Conservation (phyloP, 2,113 vertebrate genomes). For the Nothobranchius furzeri region DNA sequence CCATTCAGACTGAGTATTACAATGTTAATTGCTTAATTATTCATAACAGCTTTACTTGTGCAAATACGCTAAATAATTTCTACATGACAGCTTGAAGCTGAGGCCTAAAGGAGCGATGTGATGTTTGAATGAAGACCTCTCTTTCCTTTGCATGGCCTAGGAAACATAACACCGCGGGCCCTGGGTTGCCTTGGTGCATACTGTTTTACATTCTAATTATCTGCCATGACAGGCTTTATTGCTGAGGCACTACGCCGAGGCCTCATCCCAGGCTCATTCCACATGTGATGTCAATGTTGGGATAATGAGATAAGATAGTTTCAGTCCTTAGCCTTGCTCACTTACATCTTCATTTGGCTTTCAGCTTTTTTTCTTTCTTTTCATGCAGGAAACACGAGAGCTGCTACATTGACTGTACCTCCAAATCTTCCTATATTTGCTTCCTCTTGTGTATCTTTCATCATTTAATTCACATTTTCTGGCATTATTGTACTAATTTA, state of each 20-base stretch:
- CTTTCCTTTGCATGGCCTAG: conserved; percentile 62
- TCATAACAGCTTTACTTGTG: conserved; percentile 79
- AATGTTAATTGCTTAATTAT: conserved; percentile 68
- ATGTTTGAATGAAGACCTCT: conserved; percentile 64
- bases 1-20: conserved; percentile 22
- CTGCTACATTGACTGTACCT: conserved; percentile 24
- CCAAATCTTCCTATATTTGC: conserved; percentile 7
- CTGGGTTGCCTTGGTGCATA: conserved; percentile 64
- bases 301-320: conserved; percentile 79
- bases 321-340: conserved; percentile 52
- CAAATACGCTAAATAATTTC: conserved; percentile 83
- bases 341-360: conserved; percentile 32
- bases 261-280: conserved; percentile 73
- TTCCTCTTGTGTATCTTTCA: neutral
- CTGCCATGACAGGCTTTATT: conserved; percentile 76
- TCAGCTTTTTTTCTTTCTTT: conserved; percentile 9
- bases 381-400: conserved; percentile 26
- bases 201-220: conserved; percentile 82
- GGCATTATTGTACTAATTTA: neutral
- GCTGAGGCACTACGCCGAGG: conserved; percentile 67
- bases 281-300: conserved; percentile 69
- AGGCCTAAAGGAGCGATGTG: conserved; percentile 69
- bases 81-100: conserved; percentile 76
- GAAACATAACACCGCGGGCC: conserved; percentile 68
- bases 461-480: neutral